Evolutionary conservation across 2,113 vertebrate genomes (phyloP).

Genomic region (Larimichthys crocea): DNA sequence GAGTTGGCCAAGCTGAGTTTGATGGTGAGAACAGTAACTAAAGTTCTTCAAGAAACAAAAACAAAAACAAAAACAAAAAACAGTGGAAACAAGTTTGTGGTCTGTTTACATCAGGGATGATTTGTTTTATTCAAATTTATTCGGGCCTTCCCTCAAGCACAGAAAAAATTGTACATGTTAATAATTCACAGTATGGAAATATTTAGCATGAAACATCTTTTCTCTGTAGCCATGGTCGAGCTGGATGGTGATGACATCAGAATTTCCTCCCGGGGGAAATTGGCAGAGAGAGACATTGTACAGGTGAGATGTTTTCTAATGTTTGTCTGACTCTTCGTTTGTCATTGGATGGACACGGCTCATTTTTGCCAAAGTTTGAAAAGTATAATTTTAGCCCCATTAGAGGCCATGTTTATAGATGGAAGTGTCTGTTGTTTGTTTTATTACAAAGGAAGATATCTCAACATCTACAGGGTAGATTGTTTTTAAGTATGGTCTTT

Average conservation of each 20-base stretch:
- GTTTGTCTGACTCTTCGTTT: background rate
- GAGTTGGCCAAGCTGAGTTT: slow-evolving; percentile 95
- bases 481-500: background rate
- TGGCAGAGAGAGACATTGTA: slow-evolving; percentile 94
- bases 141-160: background rate
- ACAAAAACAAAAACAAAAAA: background rate
- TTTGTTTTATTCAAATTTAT: slow-evolving; percentile 10
- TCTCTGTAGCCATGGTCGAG: slow-evolving; percentile 92
- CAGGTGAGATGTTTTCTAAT: slow-evolving; percentile 84
- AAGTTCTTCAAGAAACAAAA: background rate
- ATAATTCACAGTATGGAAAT: background rate
- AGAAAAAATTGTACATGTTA: background rate
- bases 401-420: background rate
- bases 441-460: background rate
- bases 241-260: slow-evolving; percentile 93
- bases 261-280: slow-evolving; percentile 93
- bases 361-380: no score
- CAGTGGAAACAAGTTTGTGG: slow-evolving; percentile 5
- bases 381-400: no score
- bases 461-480: background rate
- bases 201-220: slow-evolving; percentile 21
- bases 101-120: background rate
- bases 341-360: background rate
- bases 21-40: slow-evolving; percentile 88
- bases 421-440: background rate